Evolutionary conservation across 2,888 invertebrate genomes (phyloP).

Genomic region (Hipparchia semele): DNA sequence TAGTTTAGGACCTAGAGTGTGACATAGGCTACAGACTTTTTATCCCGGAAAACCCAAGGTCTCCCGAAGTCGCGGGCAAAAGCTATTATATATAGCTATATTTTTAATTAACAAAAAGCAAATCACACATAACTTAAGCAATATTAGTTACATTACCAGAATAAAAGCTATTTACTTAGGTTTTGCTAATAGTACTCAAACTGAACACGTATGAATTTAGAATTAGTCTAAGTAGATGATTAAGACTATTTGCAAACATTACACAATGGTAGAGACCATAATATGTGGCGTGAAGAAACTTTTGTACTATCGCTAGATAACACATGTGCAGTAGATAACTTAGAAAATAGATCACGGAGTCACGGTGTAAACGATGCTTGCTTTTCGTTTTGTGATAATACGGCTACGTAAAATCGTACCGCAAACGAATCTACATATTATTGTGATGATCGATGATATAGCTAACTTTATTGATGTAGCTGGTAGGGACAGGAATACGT

Average conservation of each 20-base stretch:
- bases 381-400: conserved; percentile 37
- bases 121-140: no score
- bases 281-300: conserved; percentile 56
- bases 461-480: neutral
- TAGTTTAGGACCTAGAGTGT: no score
- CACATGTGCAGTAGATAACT: conserved; percentile 47
- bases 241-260: conserved; percentile 55
- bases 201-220: conserved; percentile 8
- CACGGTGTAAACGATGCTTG: conserved; percentile 49
- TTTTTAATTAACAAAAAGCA: no score
- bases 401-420: conserved; percentile 11
- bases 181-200: neutral
- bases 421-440: neutral
- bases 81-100: no score
- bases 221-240: conserved; percentile 10
- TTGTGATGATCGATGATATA: neutral
- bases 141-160: no score
- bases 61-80: no score
- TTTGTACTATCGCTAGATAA: conserved; percentile 54
- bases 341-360: conserved; percentile 54
- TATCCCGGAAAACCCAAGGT: no score
- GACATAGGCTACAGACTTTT: no score
- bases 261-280: conserved; percentile 58
- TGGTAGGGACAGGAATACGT: no score
- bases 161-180: neutral